Conservation (phyloP, 2,113 vertebrate species). For the Canis aureus region DNA sequence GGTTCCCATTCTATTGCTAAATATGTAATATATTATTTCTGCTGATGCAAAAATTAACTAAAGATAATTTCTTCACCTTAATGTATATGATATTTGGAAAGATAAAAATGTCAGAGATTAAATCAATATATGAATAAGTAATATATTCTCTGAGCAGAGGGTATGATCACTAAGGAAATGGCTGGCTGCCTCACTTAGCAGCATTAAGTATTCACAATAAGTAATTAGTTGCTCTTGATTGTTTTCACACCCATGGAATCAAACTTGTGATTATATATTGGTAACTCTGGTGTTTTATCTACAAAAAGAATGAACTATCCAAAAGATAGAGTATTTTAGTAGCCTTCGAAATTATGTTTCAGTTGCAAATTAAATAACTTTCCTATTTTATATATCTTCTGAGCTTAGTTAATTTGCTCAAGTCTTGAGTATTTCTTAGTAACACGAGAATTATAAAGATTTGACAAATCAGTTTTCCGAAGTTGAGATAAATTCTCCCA, state of each 20-base stretch:
- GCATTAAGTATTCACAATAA: neutral
- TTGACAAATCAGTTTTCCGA: slow-evolving; percentile 57
- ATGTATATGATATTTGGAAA: neutral
- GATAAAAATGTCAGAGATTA: neutral
- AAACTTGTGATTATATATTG: neutral
- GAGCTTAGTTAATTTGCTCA: neutral
- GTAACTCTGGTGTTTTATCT: neutral
- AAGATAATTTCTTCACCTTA: neutral
- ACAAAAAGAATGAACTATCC: neutral
- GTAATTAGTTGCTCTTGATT: neutral
- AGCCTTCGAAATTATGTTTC: neutral
- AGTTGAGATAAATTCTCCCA: neutral
- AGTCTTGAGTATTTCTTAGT: neutral
- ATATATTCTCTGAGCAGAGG: neutral
- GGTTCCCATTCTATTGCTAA: neutral
- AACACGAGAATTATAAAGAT: neutral
- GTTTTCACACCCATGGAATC: neutral
- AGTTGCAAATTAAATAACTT: slow-evolving; percentile 21
- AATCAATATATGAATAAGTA: neutral
- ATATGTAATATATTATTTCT: neutral
- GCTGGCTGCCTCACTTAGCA: neutral
- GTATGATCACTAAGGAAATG: neutral
- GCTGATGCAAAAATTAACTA: neutral
- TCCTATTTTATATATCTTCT: neutral
- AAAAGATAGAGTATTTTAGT: neutral